Evolutionary conservation across 2,113 vertebrate genomes (phyloP), one percentile per base, ranked within the genome.

Genomic region (Percopsis transmontana): DNA sequence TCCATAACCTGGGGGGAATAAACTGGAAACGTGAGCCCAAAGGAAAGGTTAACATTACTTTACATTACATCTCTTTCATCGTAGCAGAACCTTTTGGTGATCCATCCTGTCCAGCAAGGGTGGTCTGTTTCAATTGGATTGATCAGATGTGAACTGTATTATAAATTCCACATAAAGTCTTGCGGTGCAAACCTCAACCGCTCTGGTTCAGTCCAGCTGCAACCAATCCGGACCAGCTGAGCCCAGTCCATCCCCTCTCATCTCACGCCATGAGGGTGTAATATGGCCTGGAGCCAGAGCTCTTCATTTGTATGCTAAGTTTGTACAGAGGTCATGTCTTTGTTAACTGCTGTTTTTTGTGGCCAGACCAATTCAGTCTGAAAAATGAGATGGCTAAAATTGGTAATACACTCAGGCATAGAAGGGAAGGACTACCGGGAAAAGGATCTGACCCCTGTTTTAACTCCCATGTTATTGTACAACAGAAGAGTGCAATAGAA

Each of bases 281-380:
- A 70, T 65, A 54, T 55, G 40, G 62, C 72, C 66, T 65, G 67
- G 70, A 58, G 63, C 70, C 60, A 72, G 40, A 47, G 40, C 7
- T n/a, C 56, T 74, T 70, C 68, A 84, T 81, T 72, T 79, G 70
- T 69, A 71, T 75, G 69, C 81, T 65, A 1, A 38, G 54, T 66
- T 66, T 53, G 66, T 64, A 44, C 20, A 58, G 72, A 84, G 85
- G 80, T 86, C 73, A 77, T 70, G 42, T 58, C 61, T 78, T 72
- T 81, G 70, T 76, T 75, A 69, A 38, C 40, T 64, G 61, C 2
- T 5, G 51, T 51, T 74, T 58, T 73, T n/a, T 72, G 67, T 63
- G 58, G 57, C 56, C 42, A 21, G 50, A 61, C 48, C n/a, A 42
- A 39, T 69, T 59, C 44, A 65, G 47, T 27, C 48, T 66, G 61